Evolutionary conservation across 2,797 vertebrate genomes (phyloP), one percentile per base, ranked within the genome.

Genomic region (Malurus splendens): DNA sequence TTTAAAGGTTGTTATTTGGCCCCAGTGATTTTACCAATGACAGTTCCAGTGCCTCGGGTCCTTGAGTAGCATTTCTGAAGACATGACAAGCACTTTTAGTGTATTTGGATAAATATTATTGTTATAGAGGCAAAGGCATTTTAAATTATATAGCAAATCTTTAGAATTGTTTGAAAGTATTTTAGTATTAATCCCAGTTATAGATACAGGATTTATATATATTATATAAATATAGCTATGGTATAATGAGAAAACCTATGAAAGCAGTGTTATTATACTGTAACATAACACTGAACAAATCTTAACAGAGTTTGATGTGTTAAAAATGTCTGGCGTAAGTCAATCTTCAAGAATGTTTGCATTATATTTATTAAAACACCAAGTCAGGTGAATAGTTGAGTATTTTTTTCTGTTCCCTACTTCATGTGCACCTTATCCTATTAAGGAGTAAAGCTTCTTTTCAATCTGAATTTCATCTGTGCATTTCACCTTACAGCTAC

Each of bases 121-220:
- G 78, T 67, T 82, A 72, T 13, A 51, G 65, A 79, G 24, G 36
- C 24, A 61, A 84, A 94, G 42, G 32, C 59, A 30, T 82, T 90
- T 93, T 74, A 42, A 67, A 80, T 77, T 87, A 71, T 77, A 59
- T 86, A 77, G 56, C 10, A 64, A 25, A 84, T 71, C 30, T 88
- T 82, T 74, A 78, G 41, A 82, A 77, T 80, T 61, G 3, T 83
- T 87, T 92, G 30, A 2, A 77, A 84, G 23, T 94, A 94, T 94
- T 95, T 93, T 93, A 77, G 59, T 88, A 93, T 7, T 5, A 83
- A 77, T 76, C 74, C 47, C 54, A 44, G 32, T 86, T 86, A 86
- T 3, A 88, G 38, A 66, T 82, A 67, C 33, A 86, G 39, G 45
- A 57, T 73, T 82, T 90, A 24, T 72, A 82, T 82, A 82, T 91